These are phyloP conservation scores for Mythimna lalbum DNA, from an alignment of 2,888 invertebrate species.

Conservation along the genomic window DNA sequence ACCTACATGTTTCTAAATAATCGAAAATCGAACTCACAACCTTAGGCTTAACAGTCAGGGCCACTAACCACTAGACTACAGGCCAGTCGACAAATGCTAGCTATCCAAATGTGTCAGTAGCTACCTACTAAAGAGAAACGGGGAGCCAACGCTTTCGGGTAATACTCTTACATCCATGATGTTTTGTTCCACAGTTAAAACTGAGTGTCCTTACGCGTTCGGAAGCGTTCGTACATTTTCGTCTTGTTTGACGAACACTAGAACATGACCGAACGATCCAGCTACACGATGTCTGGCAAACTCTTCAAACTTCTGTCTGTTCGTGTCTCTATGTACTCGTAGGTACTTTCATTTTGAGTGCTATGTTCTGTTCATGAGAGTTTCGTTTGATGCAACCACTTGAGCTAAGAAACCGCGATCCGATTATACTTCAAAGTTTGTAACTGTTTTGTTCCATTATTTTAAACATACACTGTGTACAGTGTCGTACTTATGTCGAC, in stretches of 20 bases:
- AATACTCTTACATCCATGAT: neutral
- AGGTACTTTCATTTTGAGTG: conserved; percentile 1
- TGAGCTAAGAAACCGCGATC: neutral
- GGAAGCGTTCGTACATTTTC: conserved; percentile 6
- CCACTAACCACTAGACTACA: too few species aligned
- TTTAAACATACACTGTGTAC: too few species aligned
- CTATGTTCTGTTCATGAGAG: conserved; percentile 1
- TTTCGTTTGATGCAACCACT: conserved; percentile 7
- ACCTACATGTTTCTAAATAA: too few species aligned
- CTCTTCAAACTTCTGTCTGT: neutral
- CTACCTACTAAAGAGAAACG: too few species aligned
- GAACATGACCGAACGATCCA: neutral
- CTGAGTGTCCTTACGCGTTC: neutral
- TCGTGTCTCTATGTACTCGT: neutral
- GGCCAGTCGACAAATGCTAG: too few species aligned
- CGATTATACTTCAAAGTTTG: neutral
- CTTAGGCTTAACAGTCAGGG: too few species aligned
- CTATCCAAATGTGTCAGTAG: too few species aligned
- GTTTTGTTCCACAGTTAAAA: neutral
- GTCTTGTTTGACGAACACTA: conserved; percentile 12
- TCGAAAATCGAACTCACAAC: too few species aligned
- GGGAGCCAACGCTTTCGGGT: too few species aligned
- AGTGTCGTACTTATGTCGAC: too few species aligned
- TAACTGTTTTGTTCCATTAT: neutral
- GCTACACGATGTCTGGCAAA: neutral